Base-by-base conservation (phyloP, 1,140 invertebrate genomes). In the Capitella teleta region DNA sequence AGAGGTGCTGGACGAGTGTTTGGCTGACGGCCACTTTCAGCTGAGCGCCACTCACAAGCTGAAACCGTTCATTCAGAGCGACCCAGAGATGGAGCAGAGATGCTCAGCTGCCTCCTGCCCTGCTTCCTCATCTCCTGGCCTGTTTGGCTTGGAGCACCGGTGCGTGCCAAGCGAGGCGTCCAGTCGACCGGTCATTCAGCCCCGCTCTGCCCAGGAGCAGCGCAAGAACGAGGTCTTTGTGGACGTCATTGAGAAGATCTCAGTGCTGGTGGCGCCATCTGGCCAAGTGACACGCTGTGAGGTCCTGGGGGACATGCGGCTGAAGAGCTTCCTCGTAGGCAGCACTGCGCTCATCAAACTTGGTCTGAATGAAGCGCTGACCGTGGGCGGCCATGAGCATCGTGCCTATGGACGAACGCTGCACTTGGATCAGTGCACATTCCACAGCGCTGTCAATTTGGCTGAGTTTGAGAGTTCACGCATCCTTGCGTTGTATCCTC, bases 81-180 rank as follows among this genome's bases (percentile, higher is more conserved):
- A 57, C 25, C 61, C 66, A 18, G 58, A 63, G 6, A 14, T 59
- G 5, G 44, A 61, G 5, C 55, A 52, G 30, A 40, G n/a, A n/a
- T n/a, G n/a, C n/a, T n/a, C n/a, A n/a, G n/a, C n/a, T n/a, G n/a
- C n/a, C n/a, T n/a, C n/a, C n/a, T n/a, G n/a, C n/a, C n/a, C n/a
- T n/a, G n/a, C n/a, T n/a, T n/a, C n/a, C n/a, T n/a, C n/a, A n/a
- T n/a, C n/a, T n/a, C n/a, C n/a, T n/a, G n/a, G n/a, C n/a, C n/a
- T 65, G 64, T 65, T 67, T 61, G 64, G 64, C 28, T 59, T 67
- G 43, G 64, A 67, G 42, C 58, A 47, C 14, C 62, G 56, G 41
- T 43, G 54, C 3, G 47, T 53, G 8, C 54, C 63, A 25, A 38
- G 53, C n/a, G 47, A 57, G 32, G 59, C 62, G 2, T 30, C 56